Evolutionary conservation across 2,888 invertebrate genomes (phyloP).

Genomic region (Sicus ferrugineus): DNA sequence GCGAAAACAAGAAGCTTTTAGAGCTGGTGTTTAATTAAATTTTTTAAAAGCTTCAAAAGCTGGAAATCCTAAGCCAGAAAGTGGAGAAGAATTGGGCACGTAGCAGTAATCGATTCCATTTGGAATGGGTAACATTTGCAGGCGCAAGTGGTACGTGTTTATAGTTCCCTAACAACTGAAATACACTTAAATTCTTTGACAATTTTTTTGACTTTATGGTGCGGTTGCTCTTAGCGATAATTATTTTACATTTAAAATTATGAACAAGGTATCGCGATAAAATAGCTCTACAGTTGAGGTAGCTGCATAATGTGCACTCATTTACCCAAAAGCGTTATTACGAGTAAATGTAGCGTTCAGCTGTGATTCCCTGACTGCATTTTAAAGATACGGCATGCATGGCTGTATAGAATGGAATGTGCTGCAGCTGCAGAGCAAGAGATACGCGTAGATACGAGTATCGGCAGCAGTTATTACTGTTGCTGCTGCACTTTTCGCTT

Average conservation of each 20-base stretch:
- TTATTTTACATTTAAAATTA: too few species aligned
- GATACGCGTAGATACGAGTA: constrained; percentile 10
- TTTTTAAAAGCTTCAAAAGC: background rate
- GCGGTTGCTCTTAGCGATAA: background rate
- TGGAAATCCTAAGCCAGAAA: background rate
- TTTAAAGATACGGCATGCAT: constrained; percentile 44
- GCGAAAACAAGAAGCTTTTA: background rate
- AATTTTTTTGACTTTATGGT: background rate
- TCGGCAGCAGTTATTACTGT: background rate
- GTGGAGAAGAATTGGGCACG: background rate
- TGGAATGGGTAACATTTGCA: constrained; percentile 44
- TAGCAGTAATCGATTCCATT: background rate
- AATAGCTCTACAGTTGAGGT: background rate
- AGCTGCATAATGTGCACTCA: background rate
- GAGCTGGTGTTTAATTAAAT: too few species aligned
- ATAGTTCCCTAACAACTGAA: too few species aligned
- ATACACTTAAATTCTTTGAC: too few species aligned
- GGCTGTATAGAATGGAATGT: background rate
- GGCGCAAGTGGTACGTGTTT: constrained; percentile 38
- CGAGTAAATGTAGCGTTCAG: background rate
- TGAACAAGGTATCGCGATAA: background rate
- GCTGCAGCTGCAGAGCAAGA: constrained; percentile 20
- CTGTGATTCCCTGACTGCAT: background rate
- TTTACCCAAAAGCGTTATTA: background rate
- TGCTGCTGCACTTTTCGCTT: background rate